phyloP scores from a whole-genome alignment of 2,113 vertebrate genomes.

The Nibea albiflora region DNA sequence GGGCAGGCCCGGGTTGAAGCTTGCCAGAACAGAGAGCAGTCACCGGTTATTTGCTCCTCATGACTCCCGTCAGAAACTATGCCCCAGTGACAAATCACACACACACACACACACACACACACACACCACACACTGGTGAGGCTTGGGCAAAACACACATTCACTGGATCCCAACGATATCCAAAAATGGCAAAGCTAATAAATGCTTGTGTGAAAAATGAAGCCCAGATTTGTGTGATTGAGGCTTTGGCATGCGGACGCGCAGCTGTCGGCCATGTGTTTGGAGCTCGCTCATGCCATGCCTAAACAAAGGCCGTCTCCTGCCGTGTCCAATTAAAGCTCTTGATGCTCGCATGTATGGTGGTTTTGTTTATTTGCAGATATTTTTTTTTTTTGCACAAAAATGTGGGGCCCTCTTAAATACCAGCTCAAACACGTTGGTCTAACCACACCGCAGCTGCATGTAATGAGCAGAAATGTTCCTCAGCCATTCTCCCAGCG shows the following conservation, averaged over 20 bases:
- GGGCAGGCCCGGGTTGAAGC: conserved; percentile 18
- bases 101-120: conserved; percentile 13
- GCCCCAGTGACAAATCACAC: conserved; percentile 55
- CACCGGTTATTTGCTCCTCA: conserved; percentile 59
- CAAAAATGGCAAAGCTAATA: conserved; percentile 76
- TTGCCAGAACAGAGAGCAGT: conserved; percentile 40
- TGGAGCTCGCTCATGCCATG: conserved; percentile 31
- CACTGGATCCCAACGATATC: conserved; percentile 32
- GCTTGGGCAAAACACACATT: conserved; percentile 31
- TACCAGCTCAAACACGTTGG: conserved; percentile 16
- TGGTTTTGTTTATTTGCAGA: conserved; percentile 59
- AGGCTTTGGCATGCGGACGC: conserved; percentile 52
- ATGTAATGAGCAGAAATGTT: conserved; percentile 37
- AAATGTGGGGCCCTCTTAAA: conserved; percentile 40
- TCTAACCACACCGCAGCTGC: conserved; percentile 42
- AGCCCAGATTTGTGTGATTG: conserved; percentile 49
- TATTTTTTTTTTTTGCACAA: conserved; percentile 14
- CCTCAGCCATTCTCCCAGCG: background rate
- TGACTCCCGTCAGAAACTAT: conserved; percentile 74
- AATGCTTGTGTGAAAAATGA: conserved; percentile 59
- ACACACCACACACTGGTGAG: background rate
- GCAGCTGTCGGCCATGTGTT: conserved; percentile 73
- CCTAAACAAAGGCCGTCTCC: conserved; percentile 55
- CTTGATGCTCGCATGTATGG: conserved; percentile 33
- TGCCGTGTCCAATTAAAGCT: conserved; percentile 52